Conservation (phyloP, 1,140 invertebrate species). For the Penaeus chinensis region DNA sequence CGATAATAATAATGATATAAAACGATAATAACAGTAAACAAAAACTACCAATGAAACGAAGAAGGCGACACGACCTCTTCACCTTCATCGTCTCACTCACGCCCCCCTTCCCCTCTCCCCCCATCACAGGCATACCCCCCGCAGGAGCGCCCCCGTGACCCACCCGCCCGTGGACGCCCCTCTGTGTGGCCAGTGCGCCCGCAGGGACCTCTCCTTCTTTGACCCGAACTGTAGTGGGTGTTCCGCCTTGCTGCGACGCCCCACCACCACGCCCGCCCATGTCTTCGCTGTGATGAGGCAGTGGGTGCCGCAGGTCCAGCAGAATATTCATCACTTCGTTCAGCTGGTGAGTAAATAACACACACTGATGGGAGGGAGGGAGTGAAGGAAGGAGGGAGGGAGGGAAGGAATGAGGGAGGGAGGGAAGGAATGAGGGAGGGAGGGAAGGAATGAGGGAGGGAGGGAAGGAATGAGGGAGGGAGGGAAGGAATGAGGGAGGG, state of each 20-base stretch:
- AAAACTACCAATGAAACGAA: too few relatives aligned
- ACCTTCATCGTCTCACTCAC: not conserved
- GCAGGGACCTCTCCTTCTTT: conserved; percentile 71
- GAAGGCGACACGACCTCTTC: not conserved
- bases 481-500: too few relatives aligned
- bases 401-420: too few relatives aligned
- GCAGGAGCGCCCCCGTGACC: conserved; percentile 65
- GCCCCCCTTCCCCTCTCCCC: not conserved
- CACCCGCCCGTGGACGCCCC: conserved; percentile 71
- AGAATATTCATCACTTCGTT: conserved; percentile 70
- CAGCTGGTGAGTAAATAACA: conserved; percentile 67
- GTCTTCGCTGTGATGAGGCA: conserved; percentile 73
- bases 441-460: too few relatives aligned
- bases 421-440: too few relatives aligned
- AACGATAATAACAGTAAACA: too few relatives aligned
- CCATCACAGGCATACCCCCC: not conserved
- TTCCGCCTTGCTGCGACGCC: conserved; percentile 67
- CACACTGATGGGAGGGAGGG: not conserved
- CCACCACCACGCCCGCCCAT: conserved; percentile 69
- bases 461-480: too few relatives aligned
- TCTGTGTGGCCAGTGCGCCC: conserved; percentile 69
- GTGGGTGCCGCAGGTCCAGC: conserved; percentile 73
- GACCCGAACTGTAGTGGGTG: conserved; percentile 71
- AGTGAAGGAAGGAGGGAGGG: too few relatives aligned
- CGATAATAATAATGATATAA: too few relatives aligned